Evolutionary conservation across 1,140 invertebrate species (phyloP), one percentile per base, ranked within the genome.

Genomic region (Laupala kohalensis): DNA sequence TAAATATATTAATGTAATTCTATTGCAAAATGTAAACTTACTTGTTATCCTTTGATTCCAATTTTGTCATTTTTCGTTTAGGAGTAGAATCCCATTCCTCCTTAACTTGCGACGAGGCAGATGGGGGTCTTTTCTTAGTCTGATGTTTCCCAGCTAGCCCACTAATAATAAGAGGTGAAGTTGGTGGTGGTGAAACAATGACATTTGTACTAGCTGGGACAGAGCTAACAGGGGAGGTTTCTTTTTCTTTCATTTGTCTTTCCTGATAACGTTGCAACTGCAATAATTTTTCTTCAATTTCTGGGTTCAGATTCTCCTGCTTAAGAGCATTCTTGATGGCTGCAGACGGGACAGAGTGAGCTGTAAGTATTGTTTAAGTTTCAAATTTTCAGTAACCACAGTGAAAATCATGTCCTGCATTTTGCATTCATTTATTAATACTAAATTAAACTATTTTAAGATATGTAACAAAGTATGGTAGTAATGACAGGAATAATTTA

Each of bases 271-370:
- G 86, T 79, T 95, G 94, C 73, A 95, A 83, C 74, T 93, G 92
- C 4, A 96, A 81, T 25, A 97, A 79, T 78, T 96, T 96, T 74
- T 96, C 94, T 79, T 96, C 93, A 67, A 96, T 93, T 80, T 96
- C 94, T 2, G 94, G 94, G 79, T 94, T 93, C 15, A 96, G 81
- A 79, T 95, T 94, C 77, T 92, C 91, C 79, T 92, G 90, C 78
- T 92, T 92, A 53, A 94, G 79, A 6, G 90, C 91, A 79, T 89
- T 92, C 80, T 91, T 90, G 71, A 93, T 92, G 3, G 91, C 90
- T 93, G 78, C 9, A 80, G 79, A 53, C 37, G 37, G 37, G 37
- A 53, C 37, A 53, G 37, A 53, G 37, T 53, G 37, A 53, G 37
- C 37, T 53, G 37, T 53, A 53, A 53, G 37, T 53, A 53, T 53